Evolutionary conservation across 2,888 invertebrate genomes (phyloP).

Genomic region (Andrena haemorrhoa): DNA sequence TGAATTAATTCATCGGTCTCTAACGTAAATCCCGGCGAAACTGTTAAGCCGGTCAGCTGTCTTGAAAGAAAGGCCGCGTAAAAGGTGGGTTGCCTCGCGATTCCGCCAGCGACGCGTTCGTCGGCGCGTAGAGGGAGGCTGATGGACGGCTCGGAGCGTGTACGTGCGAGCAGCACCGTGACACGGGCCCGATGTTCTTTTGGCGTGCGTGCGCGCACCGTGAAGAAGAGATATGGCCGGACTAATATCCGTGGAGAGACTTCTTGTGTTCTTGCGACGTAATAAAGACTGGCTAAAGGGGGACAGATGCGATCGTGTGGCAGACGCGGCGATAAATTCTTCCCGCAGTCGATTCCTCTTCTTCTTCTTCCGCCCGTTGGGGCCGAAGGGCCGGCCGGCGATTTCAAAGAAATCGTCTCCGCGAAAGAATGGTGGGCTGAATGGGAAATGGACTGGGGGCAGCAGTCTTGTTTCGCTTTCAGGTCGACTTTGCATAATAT

Average conservation of each 20-base stretch:
- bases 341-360: conserved; percentile 59
- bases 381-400: conserved; percentile 21
- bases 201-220: conserved; percentile 38
- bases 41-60: not conserved
- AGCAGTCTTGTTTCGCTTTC: not conserved
- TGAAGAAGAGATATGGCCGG: conserved; percentile 61
- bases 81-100: not conserved
- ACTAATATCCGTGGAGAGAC: conserved; percentile 65
- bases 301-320: conserved; percentile 69
- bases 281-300: conserved; percentile 67
- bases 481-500: not conserved
- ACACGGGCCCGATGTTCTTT: conserved; percentile 44
- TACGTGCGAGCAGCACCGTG: conserved; percentile 45
- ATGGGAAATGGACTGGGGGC: not conserved
- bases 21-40: not conserved
- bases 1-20: not conserved
- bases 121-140: conserved; percentile 12
- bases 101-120: not conserved
- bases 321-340: conserved; percentile 67
- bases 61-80: not conserved
- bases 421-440: conserved; percentile 6
- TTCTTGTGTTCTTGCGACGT: conserved; percentile 64
- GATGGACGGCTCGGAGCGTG: conserved; percentile 23
- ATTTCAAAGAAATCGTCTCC: conserved; percentile 40
- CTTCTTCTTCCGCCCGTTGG: conserved; percentile 40